Percentiles rank a stretch among this genome's conserved stretches.
Conservation (phyloP, 2,797 vertebrate species). For the Sebastes dallii region DNA sequence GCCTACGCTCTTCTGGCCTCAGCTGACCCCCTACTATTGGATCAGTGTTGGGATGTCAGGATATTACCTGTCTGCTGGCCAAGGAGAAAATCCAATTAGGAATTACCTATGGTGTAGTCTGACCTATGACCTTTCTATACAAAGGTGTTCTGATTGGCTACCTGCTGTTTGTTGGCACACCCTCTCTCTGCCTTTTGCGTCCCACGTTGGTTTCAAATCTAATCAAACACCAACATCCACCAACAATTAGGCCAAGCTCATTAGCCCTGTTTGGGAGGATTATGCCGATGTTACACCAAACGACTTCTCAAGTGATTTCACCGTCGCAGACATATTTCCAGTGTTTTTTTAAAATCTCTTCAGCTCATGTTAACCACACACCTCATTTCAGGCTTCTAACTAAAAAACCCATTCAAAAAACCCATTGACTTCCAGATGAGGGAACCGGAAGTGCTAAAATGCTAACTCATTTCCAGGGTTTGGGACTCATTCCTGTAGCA, state of each 20-base stretch:
- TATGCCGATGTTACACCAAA: no score
- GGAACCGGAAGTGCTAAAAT: no score
- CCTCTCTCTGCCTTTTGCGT: not conserved
- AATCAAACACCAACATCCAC: conserved; percentile 43
- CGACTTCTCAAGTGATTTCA: no score
- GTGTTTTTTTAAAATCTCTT: no score
- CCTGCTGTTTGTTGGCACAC: not conserved
- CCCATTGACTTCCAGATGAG: no score
- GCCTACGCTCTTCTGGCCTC: not conserved
- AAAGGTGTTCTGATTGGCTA: conserved; percentile 5
- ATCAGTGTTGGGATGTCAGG: conserved; percentile 39
- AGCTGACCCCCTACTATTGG: conserved; percentile 20
- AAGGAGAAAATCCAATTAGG: conserved; percentile 58
- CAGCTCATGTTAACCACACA: no score
- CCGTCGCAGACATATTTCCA: no score
- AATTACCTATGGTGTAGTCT: not conserved
- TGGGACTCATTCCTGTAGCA: no score
- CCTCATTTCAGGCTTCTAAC: no score
- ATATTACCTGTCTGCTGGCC: conserved; percentile 32
- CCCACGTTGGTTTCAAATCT: conserved; percentile 34
- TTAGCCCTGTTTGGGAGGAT: conserved; percentile 42
- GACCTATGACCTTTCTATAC: conserved; percentile 13
- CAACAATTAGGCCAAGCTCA: conserved; percentile 25
- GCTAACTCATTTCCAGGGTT: no score
- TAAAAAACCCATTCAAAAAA: no score